Evolutionary conservation across 2,113 vertebrate species (phyloP).

Genomic region (Gymnocephalus cernua): DNA sequence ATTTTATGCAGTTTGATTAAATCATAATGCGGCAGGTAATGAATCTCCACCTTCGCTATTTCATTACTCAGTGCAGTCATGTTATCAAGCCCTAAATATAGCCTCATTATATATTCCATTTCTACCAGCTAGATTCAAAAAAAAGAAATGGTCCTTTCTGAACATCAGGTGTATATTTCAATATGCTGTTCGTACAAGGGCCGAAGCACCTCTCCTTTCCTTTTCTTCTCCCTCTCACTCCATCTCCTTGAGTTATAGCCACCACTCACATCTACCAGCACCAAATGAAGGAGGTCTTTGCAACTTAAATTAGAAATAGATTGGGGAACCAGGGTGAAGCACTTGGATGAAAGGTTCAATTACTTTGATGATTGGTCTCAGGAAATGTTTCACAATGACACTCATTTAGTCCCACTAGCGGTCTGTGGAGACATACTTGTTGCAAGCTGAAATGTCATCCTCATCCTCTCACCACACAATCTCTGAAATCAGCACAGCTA

Average conservation of each 20-base stretch:
- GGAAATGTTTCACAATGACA: conserved; percentile 59
- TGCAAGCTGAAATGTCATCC: conserved; percentile 23
- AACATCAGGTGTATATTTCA: conserved; percentile 84
- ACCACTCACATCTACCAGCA: conserved; percentile 49
- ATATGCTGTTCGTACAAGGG: conserved; percentile 67
- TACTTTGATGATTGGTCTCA: conserved; percentile 70
- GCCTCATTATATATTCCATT: conserved; percentile 86
- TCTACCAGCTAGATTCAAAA: conserved; percentile 69
- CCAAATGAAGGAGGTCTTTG: conserved; percentile 68
- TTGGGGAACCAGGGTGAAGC: conserved; percentile 65
- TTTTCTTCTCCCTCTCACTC: conserved; percentile 78
- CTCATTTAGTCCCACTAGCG: conserved; percentile 43
- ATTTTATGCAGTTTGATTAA: conserved; percentile 85
- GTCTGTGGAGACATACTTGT: conserved; percentile 16
- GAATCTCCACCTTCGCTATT: conserved; percentile 78
- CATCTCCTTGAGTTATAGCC: conserved; percentile 69
- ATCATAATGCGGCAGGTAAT: conserved; percentile 86
- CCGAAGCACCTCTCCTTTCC: conserved; percentile 61
- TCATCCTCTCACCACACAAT: conserved; percentile 11
- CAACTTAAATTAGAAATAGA: conserved; percentile 69
- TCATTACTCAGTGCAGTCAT: conserved; percentile 80
- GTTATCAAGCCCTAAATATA: conserved; percentile 86
- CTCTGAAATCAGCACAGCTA: conserved; percentile 24
- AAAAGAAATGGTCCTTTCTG: conserved; percentile 70
- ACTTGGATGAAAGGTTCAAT: conserved; percentile 68